Evolutionary conservation across 2,797 vertebrate genomes (phyloP).

Genomic region (Mormyrops boulengeri): DNA sequence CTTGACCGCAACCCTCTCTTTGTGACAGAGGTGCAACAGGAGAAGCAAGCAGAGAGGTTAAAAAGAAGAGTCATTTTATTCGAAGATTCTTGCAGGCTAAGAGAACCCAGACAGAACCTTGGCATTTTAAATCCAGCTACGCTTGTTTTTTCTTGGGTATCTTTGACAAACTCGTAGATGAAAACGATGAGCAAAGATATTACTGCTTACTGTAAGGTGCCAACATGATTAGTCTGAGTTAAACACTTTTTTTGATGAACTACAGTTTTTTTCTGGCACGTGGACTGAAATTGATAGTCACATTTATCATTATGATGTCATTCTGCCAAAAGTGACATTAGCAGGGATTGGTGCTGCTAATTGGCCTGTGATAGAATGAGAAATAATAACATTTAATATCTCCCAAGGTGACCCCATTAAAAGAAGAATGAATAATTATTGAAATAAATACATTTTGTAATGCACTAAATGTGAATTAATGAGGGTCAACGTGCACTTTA

Average conservation of each 20-base stretch:
- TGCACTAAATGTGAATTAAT: neutral
- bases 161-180: neutral
- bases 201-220: neutral
- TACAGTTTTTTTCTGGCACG: neutral
- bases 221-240: neutral
- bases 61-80: constrained; percentile 20
- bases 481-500: too few species aligned
- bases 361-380: neutral
- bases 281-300: neutral
- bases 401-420: neutral
- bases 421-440: neutral
- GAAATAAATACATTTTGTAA: neutral
- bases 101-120: neutral
- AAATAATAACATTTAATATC: neutral
- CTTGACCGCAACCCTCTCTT: constrained; percentile 67
- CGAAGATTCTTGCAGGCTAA: neutral
- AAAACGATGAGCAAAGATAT: neutral
- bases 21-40: neutral
- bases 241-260: neutral
- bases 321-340: neutral
- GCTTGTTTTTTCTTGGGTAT: neutral
- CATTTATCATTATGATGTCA: neutral
- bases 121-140: neutral
- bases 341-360: neutral
- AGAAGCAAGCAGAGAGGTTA: neutral